These are phyloP conservation scores for Drosophila eohydei DNA, from an alignment of 2,888 invertebrate species.

Conservation along the genomic window DNA sequence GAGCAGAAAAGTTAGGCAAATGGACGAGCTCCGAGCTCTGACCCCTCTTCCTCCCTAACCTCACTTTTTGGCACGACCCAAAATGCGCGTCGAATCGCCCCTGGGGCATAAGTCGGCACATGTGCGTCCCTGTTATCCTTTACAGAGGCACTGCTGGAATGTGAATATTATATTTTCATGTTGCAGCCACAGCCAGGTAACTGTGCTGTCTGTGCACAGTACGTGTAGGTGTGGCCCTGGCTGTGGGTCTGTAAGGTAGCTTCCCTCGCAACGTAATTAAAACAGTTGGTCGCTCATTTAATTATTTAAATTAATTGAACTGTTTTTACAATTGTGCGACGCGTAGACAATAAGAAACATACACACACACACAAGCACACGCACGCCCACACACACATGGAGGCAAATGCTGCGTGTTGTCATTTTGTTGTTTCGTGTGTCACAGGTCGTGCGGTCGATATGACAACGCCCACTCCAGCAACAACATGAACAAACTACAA, in stretches of 20 bases:
- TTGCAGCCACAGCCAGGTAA: slow-evolving; percentile 25
- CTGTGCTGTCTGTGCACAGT: slow-evolving; percentile 10
- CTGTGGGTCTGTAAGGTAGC: slow-evolving; percentile 16
- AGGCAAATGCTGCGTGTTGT: slow-evolving; percentile 34
- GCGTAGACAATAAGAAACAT: slow-evolving; percentile 15
- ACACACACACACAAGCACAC: background rate
- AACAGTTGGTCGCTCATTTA: slow-evolving; percentile 75
- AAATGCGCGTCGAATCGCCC: slow-evolving; percentile 44
- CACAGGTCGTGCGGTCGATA: slow-evolving; percentile 75
- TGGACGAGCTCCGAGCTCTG: background rate
- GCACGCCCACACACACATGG: slow-evolving; percentile 6
- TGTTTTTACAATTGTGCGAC: slow-evolving; percentile 71
- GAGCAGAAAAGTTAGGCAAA: slow-evolving; percentile 21
- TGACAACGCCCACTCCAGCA: slow-evolving; percentile 67
- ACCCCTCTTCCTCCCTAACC: background rate
- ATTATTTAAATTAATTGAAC: slow-evolving; percentile 80
- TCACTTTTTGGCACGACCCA: slow-evolving; percentile 33
- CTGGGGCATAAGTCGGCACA: slow-evolving; percentile 48
- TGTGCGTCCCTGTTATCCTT: slow-evolving; percentile 22
- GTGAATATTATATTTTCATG: slow-evolving; percentile 53
- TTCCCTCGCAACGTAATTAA: slow-evolving; percentile 68
- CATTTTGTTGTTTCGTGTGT: slow-evolving; percentile 47
- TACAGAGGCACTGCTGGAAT: slow-evolving; percentile 28
- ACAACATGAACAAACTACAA: slow-evolving; percentile 16
- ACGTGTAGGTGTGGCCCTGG: slow-evolving; percentile 16